phyloP scores from a whole-genome alignment of 2,797 vertebrate species.

The Lacerta viridis region DNA sequence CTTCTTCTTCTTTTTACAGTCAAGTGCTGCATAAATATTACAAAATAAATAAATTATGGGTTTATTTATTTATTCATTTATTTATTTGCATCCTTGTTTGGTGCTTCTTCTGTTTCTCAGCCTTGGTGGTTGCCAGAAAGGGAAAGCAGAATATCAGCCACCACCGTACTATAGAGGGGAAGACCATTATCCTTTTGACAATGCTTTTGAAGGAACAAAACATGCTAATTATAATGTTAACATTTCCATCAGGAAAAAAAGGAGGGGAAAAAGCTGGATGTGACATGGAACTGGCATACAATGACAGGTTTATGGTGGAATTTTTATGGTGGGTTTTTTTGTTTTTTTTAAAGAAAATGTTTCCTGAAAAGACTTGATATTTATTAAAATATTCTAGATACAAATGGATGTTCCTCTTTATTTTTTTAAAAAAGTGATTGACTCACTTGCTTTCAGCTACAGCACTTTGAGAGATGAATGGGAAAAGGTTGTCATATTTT shows the following conservation, averaged over 20 bases:
- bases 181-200: constrained; percentile 58
- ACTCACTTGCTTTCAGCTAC: constrained; percentile 77
- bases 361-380: constrained; percentile 35
- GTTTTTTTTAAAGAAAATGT: too few species aligned
- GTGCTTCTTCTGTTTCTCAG: constrained; percentile 47
- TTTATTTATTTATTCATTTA: too few species aligned
- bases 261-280: constrained; percentile 71
- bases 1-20: too few species aligned
- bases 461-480: constrained; percentile 72
- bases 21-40: too few species aligned
- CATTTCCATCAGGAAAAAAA: constrained; percentile 72
- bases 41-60: too few species aligned
- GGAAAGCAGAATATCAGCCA: constrained; percentile 65
- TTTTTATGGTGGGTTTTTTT: too few species aligned
- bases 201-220: constrained; percentile 75
- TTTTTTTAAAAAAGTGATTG: constrained; percentile 68
- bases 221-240: constrained; percentile 81
- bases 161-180: constrained; percentile 4
- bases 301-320: constrained; percentile 74
- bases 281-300: constrained; percentile 79
- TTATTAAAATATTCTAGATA: constrained; percentile 77
- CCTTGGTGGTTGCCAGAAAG: constrained; percentile 71
- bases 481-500: constrained; percentile 71
- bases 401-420: constrained; percentile 76
- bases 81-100: too few species aligned